phyloP scores from a whole-genome alignment of 2,888 invertebrate species.

The Mesorhabditis belari region DNA sequence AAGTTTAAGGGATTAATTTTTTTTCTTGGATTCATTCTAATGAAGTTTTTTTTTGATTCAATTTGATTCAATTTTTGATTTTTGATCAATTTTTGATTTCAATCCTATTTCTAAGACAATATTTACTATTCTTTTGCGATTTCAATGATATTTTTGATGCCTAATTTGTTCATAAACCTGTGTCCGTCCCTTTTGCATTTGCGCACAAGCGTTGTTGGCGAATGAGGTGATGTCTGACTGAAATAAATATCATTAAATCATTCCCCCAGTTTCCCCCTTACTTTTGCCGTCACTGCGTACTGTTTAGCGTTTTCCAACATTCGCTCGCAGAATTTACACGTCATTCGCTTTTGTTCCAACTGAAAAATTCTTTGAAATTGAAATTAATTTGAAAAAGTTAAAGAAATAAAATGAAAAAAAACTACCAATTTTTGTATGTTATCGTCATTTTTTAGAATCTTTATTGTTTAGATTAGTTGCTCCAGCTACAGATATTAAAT shows the following conservation, averaged over 20 bases:
- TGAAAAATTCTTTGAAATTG: too few species aligned
- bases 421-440: too few species aligned
- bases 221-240: slow-evolving; percentile 43
- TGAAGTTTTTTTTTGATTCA: too few species aligned
- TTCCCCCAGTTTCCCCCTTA: slow-evolving; percentile 1
- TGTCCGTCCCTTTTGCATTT: slow-evolving; percentile 20
- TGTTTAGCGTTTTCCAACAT: slow-evolving; percentile 44
- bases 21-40: too few species aligned
- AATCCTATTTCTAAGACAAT: not conserved
- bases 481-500: too few species aligned
- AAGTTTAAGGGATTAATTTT: too few species aligned
- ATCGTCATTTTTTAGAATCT: too few species aligned
- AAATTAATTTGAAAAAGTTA: too few species aligned
- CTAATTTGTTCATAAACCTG: too few species aligned
- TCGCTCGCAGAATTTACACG: slow-evolving; percentile 42
- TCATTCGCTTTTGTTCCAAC: slow-evolving; percentile 33
- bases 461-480: too few species aligned
- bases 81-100: not conserved
- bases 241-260: slow-evolving; percentile 2
- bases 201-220: slow-evolving; percentile 33
- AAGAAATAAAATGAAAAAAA: slow-evolving; percentile 5
- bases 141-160: not conserved
- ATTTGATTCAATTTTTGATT: too few species aligned
- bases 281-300: slow-evolving; percentile 40
- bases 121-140: not conserved